A percentile compares a stretch with the other conserved stretches of the same genome.
phyloP scores from a whole-genome alignment of 2,888 invertebrate species.

The Chelonus formosanus region DNA sequence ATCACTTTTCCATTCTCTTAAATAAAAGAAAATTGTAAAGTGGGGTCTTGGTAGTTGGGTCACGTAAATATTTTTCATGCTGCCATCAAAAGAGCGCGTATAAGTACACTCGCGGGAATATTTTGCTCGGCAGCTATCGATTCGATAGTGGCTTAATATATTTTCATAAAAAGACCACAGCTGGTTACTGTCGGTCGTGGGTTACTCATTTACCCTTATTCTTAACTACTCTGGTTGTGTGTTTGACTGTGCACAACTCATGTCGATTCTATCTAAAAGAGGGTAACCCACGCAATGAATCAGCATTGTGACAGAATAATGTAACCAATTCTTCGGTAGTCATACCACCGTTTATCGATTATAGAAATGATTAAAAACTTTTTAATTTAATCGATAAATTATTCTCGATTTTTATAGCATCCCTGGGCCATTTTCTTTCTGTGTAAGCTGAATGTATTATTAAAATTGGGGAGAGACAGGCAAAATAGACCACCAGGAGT shows the following conservation, averaged over 20 bases:
- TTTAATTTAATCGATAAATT: slow-evolving; percentile 14
- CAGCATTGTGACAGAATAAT: slow-evolving; percentile 21
- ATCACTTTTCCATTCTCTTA: slow-evolving; percentile 22
- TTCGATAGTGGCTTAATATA: slow-evolving; percentile 43
- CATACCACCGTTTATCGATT: background rate
- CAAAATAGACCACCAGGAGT: no score
- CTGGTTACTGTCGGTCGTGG: slow-evolving; percentile 41
- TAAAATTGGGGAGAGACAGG: no score
- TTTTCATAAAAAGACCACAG: slow-evolving; percentile 42
- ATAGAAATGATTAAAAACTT: background rate
- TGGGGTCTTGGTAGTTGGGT: slow-evolving; percentile 14
- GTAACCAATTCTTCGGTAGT: slow-evolving; percentile 8
- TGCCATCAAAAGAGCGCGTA: slow-evolving; percentile 19
- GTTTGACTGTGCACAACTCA: slow-evolving; percentile 20
- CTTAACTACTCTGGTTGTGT: slow-evolving; percentile 19
- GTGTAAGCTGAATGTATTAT: no score
- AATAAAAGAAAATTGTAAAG: slow-evolving; percentile 24
- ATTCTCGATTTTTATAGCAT: no score
- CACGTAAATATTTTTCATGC: slow-evolving; percentile 21
- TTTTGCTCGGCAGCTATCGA: slow-evolving; percentile 36
- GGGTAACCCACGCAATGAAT: slow-evolving; percentile 20
- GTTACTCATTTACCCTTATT: slow-evolving; percentile 43
- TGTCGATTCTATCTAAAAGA: slow-evolving; percentile 26
- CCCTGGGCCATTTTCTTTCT: no score
- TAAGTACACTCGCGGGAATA: slow-evolving; percentile 11